Base-by-base conservation (phyloP, 2,888 invertebrate genomes). In the Fissipunctia ypsillon region DNA sequence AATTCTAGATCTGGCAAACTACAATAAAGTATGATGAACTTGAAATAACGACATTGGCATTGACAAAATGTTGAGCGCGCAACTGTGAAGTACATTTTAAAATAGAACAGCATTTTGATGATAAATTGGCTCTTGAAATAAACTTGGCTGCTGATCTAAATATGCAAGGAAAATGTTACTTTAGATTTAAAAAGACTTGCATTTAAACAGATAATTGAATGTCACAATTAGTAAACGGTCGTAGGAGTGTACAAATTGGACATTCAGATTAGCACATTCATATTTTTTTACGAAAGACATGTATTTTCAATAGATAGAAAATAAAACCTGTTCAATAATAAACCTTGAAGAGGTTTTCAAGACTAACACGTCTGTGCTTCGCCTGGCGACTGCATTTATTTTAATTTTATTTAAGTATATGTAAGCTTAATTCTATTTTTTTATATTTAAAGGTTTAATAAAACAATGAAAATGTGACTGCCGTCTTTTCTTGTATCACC, bases 11-110 rank as follows among this genome's bases (percentile, higher is more conserved):
- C 41, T 67, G 70, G 70, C 57, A 69, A 68, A 74, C 48, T 41
- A 43, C 59, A 41, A 69, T 45, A 63, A 19, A 59, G 16, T 61
- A 57, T 73, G 14, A n/a, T 56, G 64, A 63, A 57, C 52, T 67
- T 81, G 69, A 48, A 57, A 61, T 57, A 57, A 64, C 31, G 19
- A 7, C 64, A 63, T 66, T 66, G 78, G 59, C 78, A 83, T 73
- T 78, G 69, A 65, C 61, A 54, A 76, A 79, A 69, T 63, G 28
- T 70, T 70, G 60, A 69, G 43, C n/a, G 43, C n/a, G 48, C 64
- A 59, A 38, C 66, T 67, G 66, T 54, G 35, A 43, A 60, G 50
- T 28, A 14, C 10, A 50, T 61, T 76, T 56, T 45, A 81, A 73
- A 73, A 74, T 68, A 50, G 68, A 74, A 77, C 35, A 50, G 16